Evolutionary conservation across 2,888 invertebrate species (phyloP).

Genomic region (Torymus auratus): DNA sequence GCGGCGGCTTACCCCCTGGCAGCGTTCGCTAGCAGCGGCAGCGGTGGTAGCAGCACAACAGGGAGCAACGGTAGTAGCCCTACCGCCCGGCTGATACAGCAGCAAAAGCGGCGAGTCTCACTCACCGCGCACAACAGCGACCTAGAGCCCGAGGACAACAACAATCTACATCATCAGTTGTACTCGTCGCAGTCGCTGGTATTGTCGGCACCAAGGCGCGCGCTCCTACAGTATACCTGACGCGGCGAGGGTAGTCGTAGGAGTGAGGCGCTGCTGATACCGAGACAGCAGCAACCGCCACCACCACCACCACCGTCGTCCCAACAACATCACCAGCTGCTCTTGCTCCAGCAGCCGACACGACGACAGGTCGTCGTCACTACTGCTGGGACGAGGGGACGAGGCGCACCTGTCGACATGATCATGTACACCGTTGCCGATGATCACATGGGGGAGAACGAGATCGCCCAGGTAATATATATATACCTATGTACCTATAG

Average conservation of each 20-base stretch:
- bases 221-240: constrained; percentile 24
- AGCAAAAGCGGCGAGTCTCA: constrained; percentile 33
- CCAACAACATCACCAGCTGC: no score
- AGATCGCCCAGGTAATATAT: constrained; percentile 79
- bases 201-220: neutral
- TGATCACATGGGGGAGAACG: constrained; percentile 79
- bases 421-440: constrained; percentile 76
- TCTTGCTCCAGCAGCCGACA: neutral
- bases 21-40: constrained; percentile 20
- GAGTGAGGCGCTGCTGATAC: constrained; percentile 29
- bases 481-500: neutral
- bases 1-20: constrained; percentile 31
- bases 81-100: constrained; percentile 10
- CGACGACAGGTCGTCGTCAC: neutral
- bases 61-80: constrained; percentile 7
- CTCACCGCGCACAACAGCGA: neutral
- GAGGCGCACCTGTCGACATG: constrained; percentile 63
- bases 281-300: neutral
- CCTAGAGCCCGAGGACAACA: neutral
- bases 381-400: no score
- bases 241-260: constrained; percentile 15
- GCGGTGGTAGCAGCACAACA: constrained; percentile 8
- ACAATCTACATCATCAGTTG: neutral
- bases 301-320: no score
- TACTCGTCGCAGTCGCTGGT: no score